Evolutionary conservation across 2,888 invertebrate species (phyloP), one percentile per base, ranked within the genome.

Genomic region (Anthoptus insignis): DNA sequence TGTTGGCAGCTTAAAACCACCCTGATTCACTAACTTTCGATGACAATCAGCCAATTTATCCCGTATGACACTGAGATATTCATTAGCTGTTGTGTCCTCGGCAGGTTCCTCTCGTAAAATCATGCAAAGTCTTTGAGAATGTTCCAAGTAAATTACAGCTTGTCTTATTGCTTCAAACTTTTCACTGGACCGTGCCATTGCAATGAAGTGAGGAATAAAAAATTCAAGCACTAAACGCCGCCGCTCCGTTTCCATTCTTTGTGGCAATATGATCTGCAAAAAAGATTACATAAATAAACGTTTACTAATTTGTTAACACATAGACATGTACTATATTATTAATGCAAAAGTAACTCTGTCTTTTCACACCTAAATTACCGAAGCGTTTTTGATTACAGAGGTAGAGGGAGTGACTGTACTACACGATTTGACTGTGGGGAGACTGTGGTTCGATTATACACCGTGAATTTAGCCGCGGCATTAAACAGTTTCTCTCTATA

Each of bases 131-230:
- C 96, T 93, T 67, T 94, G 94, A 0, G 96, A 95, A 76, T 97
- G 97, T 66, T 96, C 94, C 39, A 97, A 86, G 76, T 96, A 97
- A 65, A 96, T 94, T 1, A 94, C 86, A 7, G 96, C 95, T 76
- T 96, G 95, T 64, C 93, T 88, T 19, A 93, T 87, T 0, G 95
- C 94, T 11, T 94, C 93, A 68, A 96, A 95, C 68, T 94, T 93
- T 14, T 94, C 94, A 69, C 96, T 95, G 54, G 93, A 94, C 59
- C 95, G 93, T 0, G 96, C 95, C 94, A 97, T 96, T 58, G 94
- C 93, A 34, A 97, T 94, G 74, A 97, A 96, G 76, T 97, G 96
- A 16, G 95, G 91, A 54, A 97, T 95, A 74, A 97, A 96, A 76
- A 96, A 95, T 77, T 95, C 95, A 0, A 97, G 82, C 1, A 97